Evolutionary conservation across 1,140 invertebrate genomes (phyloP).

Genomic region (Diabrotica undecimpunctata): DNA sequence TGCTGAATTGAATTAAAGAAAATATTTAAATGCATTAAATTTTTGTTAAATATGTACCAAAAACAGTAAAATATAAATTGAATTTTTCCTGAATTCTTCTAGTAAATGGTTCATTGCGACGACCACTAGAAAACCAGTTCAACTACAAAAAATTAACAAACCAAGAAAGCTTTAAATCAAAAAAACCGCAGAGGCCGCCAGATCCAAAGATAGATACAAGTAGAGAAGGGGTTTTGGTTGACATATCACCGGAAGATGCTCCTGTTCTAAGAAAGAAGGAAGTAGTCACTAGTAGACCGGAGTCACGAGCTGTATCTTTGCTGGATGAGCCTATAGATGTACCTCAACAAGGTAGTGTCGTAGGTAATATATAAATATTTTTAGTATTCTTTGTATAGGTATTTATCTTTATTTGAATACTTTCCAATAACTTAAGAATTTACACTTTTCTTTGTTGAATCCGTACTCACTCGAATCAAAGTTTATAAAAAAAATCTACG

Average conservation of each 20-base stretch:
- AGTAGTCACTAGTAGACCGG: constrained; percentile 8
- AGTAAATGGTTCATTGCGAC: constrained; percentile 32
- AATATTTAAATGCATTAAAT: too few species aligned
- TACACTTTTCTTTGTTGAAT: too few species aligned
- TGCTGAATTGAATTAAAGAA: too few species aligned
- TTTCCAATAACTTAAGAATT: too few species aligned
- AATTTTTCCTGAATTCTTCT: neutral
- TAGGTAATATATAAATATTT: too few species aligned
- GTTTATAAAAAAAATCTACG: too few species aligned
- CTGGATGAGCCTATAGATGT: constrained; percentile 75
- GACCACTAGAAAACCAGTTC: constrained; percentile 61
- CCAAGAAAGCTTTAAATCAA: constrained; percentile 49
- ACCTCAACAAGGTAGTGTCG: constrained; percentile 46
- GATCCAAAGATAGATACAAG: constrained; percentile 49
- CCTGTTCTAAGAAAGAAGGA: constrained; percentile 26
- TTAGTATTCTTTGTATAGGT: too few species aligned
- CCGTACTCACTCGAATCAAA: too few species aligned
- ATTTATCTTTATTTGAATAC: too few species aligned
- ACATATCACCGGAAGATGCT: constrained; percentile 57
- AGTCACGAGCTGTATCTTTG: constrained; percentile 55
- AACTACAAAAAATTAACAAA: constrained; percentile 73
- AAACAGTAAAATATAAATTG: too few species aligned
- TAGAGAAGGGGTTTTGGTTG: constrained; percentile 57
- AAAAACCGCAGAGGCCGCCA: constrained; percentile 52
- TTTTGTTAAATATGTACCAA: too few species aligned